Evolutionary conservation across 37 sponge, comb jelly and placozoan genomes (phyloP), one percentile per base, ranked within the genome.

Genomic region (Oopsacas minuta): DNA sequence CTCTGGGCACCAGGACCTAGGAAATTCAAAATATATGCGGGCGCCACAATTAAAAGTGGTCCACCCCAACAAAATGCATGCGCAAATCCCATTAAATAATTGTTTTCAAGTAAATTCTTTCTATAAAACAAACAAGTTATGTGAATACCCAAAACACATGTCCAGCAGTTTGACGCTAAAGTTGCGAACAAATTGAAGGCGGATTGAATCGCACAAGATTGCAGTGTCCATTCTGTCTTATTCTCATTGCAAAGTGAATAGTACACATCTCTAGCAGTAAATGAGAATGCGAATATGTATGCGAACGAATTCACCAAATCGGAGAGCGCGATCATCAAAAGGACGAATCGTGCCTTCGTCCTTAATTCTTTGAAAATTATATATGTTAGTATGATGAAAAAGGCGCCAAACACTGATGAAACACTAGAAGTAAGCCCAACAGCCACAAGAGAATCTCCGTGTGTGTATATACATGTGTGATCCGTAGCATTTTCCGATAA

Each of bases 191-290:
- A 34, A 61, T 61, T 61, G 22, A 61, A 7, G 1, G 75, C 75
- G 22, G 75, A 61, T 61, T 61, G 75, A 34, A 61, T n/a, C 5
- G 75, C 75, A 34, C 75, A 61, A 20, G 22, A 10, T 32, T 61
- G 5, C 7, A 20, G 28, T 61, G 22, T 34, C 5, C 17, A 25
- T 25, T 5, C 7, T 12, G 20, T 25, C 28, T 61, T 61, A n/a
- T 61, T 61, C 28, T 10, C 75, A 61, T 61, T 32, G 30, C 75
- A 61, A 61, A 61, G 75, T n/a, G 75, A 61, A 61, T 61, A 61
- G 28, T 61, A 10, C 7, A 61, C 22, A 61, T 61, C 28, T 25
- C 20, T 25, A 7, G 75, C 20, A 20, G 75, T 61, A 34, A 32
- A 61, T 5, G 28, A 25, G 28, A 61, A 61, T 32, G 75, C 75